Base-by-base conservation (phyloP, 2,113 vertebrate genomes). In the Panurus biarmicus region DNA sequence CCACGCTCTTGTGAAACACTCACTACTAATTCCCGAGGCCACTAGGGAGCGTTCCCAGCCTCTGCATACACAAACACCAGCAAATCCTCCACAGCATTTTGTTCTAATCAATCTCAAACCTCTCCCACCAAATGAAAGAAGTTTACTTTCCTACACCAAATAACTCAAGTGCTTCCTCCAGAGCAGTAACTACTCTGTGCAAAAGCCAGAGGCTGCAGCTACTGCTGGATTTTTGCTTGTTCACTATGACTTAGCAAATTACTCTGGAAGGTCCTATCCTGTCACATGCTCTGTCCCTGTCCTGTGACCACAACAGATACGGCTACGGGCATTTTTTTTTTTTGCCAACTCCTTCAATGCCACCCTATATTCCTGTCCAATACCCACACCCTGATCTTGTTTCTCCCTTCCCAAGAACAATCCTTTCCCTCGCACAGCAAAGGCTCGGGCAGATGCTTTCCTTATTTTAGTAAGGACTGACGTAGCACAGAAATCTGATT, bases 21-120 rank as follows among this genome's bases (percentile, higher is more conserved):
- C 84, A 6, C 62, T 54, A 6, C 33, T 80, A 74, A 87, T 28
- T 12, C 80, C 19, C 4, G 3, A 85, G 82, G 85, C 96, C 96
- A 97, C 95, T 97, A 97, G 96, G 85, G 96, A 95, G 97, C 87
- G 94, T 94, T 73, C 85, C 48, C 62, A 94, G 94, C 96, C 83
- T 54, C 85, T 77, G 56, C 84, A 86, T 14, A 35, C 44, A 31
- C 53, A 48, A 65, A 58, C 65, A 60, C 12, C 47, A 60, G 67
- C 82, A 31, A n/a, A 51, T 2, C 36, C 91, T 60, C 84, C 81
- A 58, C 89, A 67, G 61, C 9, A 2, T 69, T 87, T 80, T 26
- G 35, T 33, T 40, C 78, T 75, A 83, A 88, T 19, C 28, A 79
- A 50, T 19, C 71, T 72, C 87, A 73, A 94, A 72, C 33, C 65